Base-by-base conservation (phyloP, 2,888 invertebrate genomes). In the Lochmaea crataegi region DNA sequence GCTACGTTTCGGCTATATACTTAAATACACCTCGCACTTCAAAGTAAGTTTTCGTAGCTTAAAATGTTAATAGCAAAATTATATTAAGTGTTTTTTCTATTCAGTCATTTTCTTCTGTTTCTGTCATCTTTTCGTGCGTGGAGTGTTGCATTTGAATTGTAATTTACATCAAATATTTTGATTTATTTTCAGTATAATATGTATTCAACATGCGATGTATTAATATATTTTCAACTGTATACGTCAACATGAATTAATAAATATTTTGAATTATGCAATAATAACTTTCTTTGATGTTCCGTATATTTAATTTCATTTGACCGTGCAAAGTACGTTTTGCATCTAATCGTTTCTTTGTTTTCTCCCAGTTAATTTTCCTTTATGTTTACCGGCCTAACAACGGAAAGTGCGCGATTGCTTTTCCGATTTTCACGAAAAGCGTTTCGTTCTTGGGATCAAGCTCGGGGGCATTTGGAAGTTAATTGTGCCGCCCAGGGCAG, bases 401-500 rank as follows among this genome's bases (percentile, higher is more conserved):
- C 60, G 60, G 60, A 60, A 60, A 60, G n/a, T 60, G 60, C 68
- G 60, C 68, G 68, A 69, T 69, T 41, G 68, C 45, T 68, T 68
- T 68, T 68, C 68, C 68, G 68, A 60, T 60, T 60, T 68, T 63
- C 61, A 60, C 48, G 68, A 61, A 60, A 42, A 42, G 61, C 42
- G 61, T 63, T 63, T 18, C 61, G 41, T 63, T 63, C 61, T 63
- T 32, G 18, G 53, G 69, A 69, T 64, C 63, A 64, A 64, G 56
- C 74, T 58, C 60, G 42, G 66, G 74, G 71, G 48, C 63, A 63
- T 61, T 72, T 58, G 61, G 57, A 72, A 75, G 75, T 75, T 75
- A 75, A 75, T 75, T 75, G 70, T 72, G 32, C 65, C 70, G 72
- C 75, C 68, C 69, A 12, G 64, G 72, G 72, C 72, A 45, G 38